Evolutionary conservation across 1,140 invertebrate species (phyloP), one percentile per base, ranked within the genome.

Genomic region (Kradibia gibbosae): DNA sequence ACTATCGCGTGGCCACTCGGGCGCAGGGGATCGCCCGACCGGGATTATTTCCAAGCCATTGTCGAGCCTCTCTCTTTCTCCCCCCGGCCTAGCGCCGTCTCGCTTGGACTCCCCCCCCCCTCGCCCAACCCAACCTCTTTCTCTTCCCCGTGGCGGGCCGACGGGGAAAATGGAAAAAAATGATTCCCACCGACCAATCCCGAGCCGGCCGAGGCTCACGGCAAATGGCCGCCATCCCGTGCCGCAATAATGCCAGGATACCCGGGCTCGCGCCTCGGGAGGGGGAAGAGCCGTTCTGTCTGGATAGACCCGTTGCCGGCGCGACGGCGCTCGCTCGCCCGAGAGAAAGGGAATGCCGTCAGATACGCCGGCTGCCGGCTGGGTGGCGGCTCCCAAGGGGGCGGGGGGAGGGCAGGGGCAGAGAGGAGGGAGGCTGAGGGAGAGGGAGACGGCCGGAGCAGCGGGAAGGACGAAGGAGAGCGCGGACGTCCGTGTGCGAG

Each of bases 21-120:
- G 71, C 34, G 17, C 86, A 84, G 86, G 87, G 87, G 85, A 90
- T 90, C 88, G 89, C 89, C 86, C 86, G 89, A 89, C 87, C 88
- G 81, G 84, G 84, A 73, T 73, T 25, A 78, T 78, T 77, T 60
- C 73, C 75, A 77, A 82, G 83, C 83, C 84, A 88, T 87, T 88
- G 84, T 86, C 79, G 57, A 17, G n/a, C 28, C n/a, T n/a, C 74
- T 15, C 74, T 60, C 55, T 62, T 17, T 53, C 50, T 53, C 50
- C 15, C 42, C 5, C 42, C 42, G 42, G 7, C 7, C 42, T 5
- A 5, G 84, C 84, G 86, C 86, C 86, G 83, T 85, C 78, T 11
- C 4, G 39, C 42, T 15, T 42, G 5, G n/a, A 20, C 48, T 55
- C 25, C 34, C 48, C 11, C 39, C n/a, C 36, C 71, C 55, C 48